Evolutionary conservation across 2,888 invertebrate genomes (phyloP).

Genomic region (Drosophila ezoana): DNA sequence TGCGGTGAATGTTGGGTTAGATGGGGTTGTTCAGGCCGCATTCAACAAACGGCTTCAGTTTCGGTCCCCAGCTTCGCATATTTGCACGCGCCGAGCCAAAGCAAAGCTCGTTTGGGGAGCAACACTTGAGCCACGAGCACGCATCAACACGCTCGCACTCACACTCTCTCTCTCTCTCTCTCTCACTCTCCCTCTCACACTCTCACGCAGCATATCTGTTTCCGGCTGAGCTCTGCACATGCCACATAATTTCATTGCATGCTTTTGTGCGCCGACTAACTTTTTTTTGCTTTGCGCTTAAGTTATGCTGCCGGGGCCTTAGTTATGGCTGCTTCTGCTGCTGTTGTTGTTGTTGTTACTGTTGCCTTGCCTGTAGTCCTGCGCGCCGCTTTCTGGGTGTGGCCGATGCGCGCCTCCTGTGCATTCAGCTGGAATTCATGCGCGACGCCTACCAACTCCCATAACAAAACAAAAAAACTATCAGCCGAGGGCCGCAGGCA

Average conservation of each 20-base stretch:
- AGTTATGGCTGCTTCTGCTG: slow-evolving; percentile 14
- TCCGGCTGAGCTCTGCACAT: slow-evolving; percentile 33
- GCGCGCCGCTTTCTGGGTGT: slow-evolving; percentile 41
- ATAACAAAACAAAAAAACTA: not conserved
- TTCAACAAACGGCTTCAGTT: slow-evolving; percentile 50
- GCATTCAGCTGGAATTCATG: slow-evolving; percentile 66
- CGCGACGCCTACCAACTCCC: slow-evolving; percentile 26
- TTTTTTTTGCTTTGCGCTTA: slow-evolving; percentile 1
- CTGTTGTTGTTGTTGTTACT: slow-evolving; percentile 5
- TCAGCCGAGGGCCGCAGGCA: slow-evolving; percentile 2
- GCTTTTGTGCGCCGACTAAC: slow-evolving; percentile 55
- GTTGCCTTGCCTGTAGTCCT: slow-evolving; percentile 41
- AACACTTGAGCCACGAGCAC: slow-evolving; percentile 62
- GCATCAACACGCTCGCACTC: slow-evolving; percentile 11
- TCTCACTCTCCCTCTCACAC: slow-evolving; percentile 5
- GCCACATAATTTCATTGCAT: slow-evolving; percentile 69
- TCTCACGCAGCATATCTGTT: slow-evolving; percentile 10
- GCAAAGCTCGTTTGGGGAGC: slow-evolving; percentile 57
- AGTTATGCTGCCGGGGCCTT: slow-evolving; percentile 2
- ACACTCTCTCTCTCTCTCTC: not conserved
- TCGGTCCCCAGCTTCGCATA: slow-evolving; percentile 53
- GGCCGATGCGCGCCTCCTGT: slow-evolving; percentile 44
- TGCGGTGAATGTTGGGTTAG: not conserved
- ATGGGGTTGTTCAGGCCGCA: slow-evolving; percentile 28
- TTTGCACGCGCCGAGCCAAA: slow-evolving; percentile 66